Evolutionary conservation across 2,797 vertebrate species (phyloP), one percentile per base, ranked within the genome.

Genomic region (Sebastes minor): DNA sequence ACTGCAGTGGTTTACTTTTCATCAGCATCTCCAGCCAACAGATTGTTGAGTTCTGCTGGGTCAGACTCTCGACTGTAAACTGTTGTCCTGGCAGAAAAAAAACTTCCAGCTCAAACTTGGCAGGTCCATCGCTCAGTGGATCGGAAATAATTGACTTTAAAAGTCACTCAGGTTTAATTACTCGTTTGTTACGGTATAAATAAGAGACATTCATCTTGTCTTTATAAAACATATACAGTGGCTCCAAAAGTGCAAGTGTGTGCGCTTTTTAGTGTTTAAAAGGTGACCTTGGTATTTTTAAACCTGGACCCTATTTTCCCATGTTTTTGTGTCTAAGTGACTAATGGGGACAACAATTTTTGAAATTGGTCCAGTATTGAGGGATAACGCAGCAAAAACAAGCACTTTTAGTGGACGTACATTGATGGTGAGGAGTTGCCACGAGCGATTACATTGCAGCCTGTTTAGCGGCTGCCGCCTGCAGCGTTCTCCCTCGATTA

Each of bases 1-100:
- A 78, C 90, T 93, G 92, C 93, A 92, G 92, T 90, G 88, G 87
- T 91, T 90, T 89, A 84, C 84, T 88, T 90, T 91, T 88, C 90
- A 91, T 91, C 88, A 71, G 18, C 5, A 0, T 73, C 79, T 77
- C 68, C 71, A 74, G 89, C 89, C 89, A 91, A 88, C 79, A 75
- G 80, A 53, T 67, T 78, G 81, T 86, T 49, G 65, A 84, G 81
- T 88, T 92, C 86, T 89, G 91, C 91, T 87, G 85, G 91, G 84
- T 92, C 89, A 92, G 87, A 87, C 86, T 78, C 66, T 62, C 13
- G 49, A 71, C 80, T 70, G 56, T 69, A 81, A 88, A 91, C 71
- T 85, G 85, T 84, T 49, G 80, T 85, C 78, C 72, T 25, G 66
- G 76, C 80, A 7, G 14, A n/a, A 70, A 64, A 77, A 78, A 81